Conservation (phyloP, 1,140 invertebrate species). For the Drosophila auraria region DNA sequence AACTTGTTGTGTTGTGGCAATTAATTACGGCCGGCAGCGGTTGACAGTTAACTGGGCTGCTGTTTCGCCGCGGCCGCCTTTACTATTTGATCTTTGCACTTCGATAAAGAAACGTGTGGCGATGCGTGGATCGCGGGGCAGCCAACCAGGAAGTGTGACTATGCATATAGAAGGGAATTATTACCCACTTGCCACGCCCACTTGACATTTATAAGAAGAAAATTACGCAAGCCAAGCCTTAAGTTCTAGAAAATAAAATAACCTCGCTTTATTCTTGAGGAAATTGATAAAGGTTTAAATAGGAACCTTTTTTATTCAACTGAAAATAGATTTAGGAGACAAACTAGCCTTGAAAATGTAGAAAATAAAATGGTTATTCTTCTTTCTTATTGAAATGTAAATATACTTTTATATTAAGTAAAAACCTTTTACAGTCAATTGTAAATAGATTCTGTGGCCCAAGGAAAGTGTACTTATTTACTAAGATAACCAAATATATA, state of each 20-base stretch:
- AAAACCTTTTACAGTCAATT: too few relatives aligned
- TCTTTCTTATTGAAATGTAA: too few relatives aligned
- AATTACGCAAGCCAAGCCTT: background rate
- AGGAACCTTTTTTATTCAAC: background rate
- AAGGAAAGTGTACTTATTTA: too few relatives aligned
- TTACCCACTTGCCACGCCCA: slow-evolving; percentile 5
- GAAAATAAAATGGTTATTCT: too few relatives aligned
- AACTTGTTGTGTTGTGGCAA: slow-evolving; percentile 68
- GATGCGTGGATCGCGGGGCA: slow-evolving; percentile 28
- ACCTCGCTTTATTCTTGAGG: too few relatives aligned
- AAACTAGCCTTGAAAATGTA: too few relatives aligned
- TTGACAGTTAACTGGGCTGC: slow-evolving; percentile 59
- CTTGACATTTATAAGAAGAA: background rate
- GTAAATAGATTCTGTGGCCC: too few relatives aligned
- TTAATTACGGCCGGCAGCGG: slow-evolving; percentile 65
- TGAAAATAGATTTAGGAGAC: too few relatives aligned
- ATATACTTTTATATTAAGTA: too few relatives aligned
- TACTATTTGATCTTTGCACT: slow-evolving; percentile 82
- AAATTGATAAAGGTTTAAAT: background rate
- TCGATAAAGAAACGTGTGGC: slow-evolving; percentile 55
- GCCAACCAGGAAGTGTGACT: slow-evolving; percentile 51
- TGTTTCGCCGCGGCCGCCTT: slow-evolving; percentile 55
- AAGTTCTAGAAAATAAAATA: background rate
- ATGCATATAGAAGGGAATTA: background rate
- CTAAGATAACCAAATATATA: too few relatives aligned